These are phyloP conservation scores for Chrysaora quinquecirrha DNA, from an alignment of 30 jellyfish, hydroid and myxozoan species.

Conservation along the genomic window DNA sequence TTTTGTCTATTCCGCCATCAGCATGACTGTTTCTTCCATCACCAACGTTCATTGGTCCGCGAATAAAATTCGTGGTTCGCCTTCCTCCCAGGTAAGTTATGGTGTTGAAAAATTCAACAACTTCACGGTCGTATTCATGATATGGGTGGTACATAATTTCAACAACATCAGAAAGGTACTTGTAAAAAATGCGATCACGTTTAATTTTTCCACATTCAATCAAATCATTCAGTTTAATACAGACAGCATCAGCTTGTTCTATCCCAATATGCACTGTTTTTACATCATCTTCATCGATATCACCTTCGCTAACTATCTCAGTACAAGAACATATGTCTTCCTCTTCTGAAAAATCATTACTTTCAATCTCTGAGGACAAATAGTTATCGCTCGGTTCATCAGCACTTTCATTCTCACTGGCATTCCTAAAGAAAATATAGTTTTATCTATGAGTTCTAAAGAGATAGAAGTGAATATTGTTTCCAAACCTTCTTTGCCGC, in stretches of 20 bases:
- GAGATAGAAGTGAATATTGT: not conserved
- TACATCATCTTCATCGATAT: not conserved
- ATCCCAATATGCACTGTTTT: not conserved
- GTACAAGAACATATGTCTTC: constrained; percentile 1
- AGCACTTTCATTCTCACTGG: not conserved
- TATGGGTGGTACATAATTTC: constrained; percentile 14
- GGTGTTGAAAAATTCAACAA: constrained; percentile 16
- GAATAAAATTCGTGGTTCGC: constrained; percentile 13
- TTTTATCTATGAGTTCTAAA: not conserved
- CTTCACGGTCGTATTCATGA: constrained; percentile 19
- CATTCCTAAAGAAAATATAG: not conserved
- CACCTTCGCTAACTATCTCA: not conserved
- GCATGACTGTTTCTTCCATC: constrained; percentile 38
- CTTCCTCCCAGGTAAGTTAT: constrained; percentile 26
- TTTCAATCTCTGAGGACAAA: not conserved
- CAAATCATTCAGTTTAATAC: constrained; percentile 1
- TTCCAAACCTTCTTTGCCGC: not conserved
- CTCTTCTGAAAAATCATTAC: not conserved
- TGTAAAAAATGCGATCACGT: constrained; percentile 10
- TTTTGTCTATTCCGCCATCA: constrained; percentile 2
- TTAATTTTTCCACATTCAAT: constrained; percentile 5
- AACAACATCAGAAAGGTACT: constrained; percentile 11
- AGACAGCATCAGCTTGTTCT: constrained; percentile 9
- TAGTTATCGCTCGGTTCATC: not conserved
- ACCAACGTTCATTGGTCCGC: constrained; percentile 34